phyloP scores from a whole-genome alignment of 2,888 invertebrate genomes.

The Drosophila pseudotalamancana region DNA sequence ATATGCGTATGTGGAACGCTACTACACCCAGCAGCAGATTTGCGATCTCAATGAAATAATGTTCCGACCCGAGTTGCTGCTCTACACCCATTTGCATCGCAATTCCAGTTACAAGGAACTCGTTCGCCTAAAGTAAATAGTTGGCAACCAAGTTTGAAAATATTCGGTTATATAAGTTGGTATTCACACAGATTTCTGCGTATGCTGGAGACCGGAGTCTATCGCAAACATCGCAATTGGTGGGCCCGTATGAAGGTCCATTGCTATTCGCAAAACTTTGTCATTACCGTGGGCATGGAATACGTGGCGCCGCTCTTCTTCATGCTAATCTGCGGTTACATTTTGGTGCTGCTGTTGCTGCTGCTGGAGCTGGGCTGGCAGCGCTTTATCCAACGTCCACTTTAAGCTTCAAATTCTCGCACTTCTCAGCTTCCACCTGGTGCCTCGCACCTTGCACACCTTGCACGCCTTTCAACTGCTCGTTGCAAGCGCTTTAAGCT shows the following conservation, averaged over 20 bases:
- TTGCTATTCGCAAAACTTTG: slow-evolving; percentile 74
- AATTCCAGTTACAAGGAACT: slow-evolving; percentile 82
- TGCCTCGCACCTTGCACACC: neutral
- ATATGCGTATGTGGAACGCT: slow-evolving; percentile 71
- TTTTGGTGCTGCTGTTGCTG: slow-evolving; percentile 65
- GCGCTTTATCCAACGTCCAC: slow-evolving; percentile 39
- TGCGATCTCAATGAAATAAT: slow-evolving; percentile 83
- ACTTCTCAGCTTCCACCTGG: slow-evolving; percentile 15
- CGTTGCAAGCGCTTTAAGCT: slow-evolving; percentile 54
- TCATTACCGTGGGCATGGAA: slow-evolving; percentile 81
- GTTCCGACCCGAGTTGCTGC: slow-evolving; percentile 67
- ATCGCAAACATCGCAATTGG: slow-evolving; percentile 70
- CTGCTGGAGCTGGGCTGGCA: slow-evolving; percentile 70
- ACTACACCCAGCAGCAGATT: slow-evolving; percentile 77
- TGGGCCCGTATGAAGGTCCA: slow-evolving; percentile 77
- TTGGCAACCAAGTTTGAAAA: no score
- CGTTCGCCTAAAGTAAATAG: slow-evolving; percentile 71
- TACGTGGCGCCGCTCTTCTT: slow-evolving; percentile 82
- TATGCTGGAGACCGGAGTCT: slow-evolving; percentile 79
- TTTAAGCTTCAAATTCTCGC: slow-evolving; percentile 14
- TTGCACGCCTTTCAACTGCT: neutral
- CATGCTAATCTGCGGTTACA: slow-evolving; percentile 70
- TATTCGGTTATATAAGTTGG: neutral
- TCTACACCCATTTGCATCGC: slow-evolving; percentile 67
- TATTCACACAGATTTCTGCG: slow-evolving; percentile 62